Base-by-base conservation (phyloP, 2,888 invertebrate genomes). In the Congeria kusceri region DNA sequence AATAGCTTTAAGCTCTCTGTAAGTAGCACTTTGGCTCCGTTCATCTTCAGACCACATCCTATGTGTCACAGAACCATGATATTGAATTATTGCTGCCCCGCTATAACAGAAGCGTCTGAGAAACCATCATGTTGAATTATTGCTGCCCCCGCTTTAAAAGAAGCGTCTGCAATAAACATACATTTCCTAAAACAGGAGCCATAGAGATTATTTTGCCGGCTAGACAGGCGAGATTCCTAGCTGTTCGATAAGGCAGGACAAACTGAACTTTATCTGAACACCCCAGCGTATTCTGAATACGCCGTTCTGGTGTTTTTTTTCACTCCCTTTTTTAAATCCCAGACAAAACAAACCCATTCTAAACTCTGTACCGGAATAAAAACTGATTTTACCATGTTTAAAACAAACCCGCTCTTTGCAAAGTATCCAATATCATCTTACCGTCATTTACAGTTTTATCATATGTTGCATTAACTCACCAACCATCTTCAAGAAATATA, bases 321-420 rank as follows among this genome's bases (percentile, higher is more conserved):
- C 15, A 23, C n/a, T 15, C 57, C 57, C 2, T 23, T 4, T 23
- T 25, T 23, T 15, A 57, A 28, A 57, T 57, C 57, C 57, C 57
- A 57, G 23, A 57, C 20, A 23, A 20, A 57, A 15, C 57, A 15
- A 3, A 25, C 15, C 57, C 57, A 57, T n/a, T n/a, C n/a, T n/a
- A n/a, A n/a, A n/a, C n/a, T 53, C 23, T 53, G 53, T 20, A 23
- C 23, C 7, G 57, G 57, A 23, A 57, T 25, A 57, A 57, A 57
- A 57, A 20, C 11, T 4, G 23, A 25, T 23, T 25, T 32, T 32
- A 7, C 32, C 32, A 32, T 32, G 11, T 32, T 32, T 32, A 32
- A 32, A 32, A 32, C 32, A 32, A 32, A 32, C 32, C 32, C 32
- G 32, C 32, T 32, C 32, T 32, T 32, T 32, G 32, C 32, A 32